A percentile compares a stretch with the other conserved stretches of the same genome.
phyloP scores from a whole-genome alignment of 2,797 vertebrate genomes.

The Chrosomus eos region DNA sequence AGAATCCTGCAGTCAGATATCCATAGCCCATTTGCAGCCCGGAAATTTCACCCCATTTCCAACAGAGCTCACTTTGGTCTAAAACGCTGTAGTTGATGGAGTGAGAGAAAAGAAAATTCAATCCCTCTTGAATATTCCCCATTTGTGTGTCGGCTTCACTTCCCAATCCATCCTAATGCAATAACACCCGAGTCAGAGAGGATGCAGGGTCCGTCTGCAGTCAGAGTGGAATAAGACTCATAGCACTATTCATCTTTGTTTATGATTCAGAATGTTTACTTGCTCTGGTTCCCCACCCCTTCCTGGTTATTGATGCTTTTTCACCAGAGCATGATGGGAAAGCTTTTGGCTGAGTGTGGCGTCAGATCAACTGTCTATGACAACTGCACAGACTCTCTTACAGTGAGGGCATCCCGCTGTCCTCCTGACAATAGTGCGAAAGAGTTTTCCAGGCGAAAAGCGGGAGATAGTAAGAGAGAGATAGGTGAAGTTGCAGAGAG shows the following conservation, averaged over 20 bases:
- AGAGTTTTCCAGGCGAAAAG: conserved; percentile 36
- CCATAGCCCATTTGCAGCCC: neutral
- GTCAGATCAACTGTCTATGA: conserved; percentile 38
- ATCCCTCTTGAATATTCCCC: conserved; percentile 46
- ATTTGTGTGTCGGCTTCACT: conserved; percentile 47
- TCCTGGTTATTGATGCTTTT: conserved; percentile 43
- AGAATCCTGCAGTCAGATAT: conserved; percentile 7
- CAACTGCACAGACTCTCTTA: conserved; percentile 42
- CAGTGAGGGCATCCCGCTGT: conserved; percentile 49
- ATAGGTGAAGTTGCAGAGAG: conserved; percentile 6
- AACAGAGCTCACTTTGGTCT: conserved; percentile 23
- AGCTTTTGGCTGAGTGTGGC: conserved; percentile 6
- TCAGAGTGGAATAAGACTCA: conserved; percentile 40
- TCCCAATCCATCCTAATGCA: conserved; percentile 59
- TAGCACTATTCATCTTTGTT: conserved; percentile 49
- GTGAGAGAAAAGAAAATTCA: conserved; percentile 34
- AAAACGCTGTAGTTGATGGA: conserved; percentile 33
- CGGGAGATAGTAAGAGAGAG: neutral
- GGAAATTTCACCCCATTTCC: conserved; percentile 41
- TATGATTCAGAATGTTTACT: conserved; percentile 55
- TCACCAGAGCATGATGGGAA: conserved; percentile 47
- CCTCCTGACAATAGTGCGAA: conserved; percentile 47
- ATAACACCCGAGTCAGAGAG: conserved; percentile 37
- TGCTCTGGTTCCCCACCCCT: conserved; percentile 11
- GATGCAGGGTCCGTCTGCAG: conserved; percentile 40